Base-by-base conservation (phyloP, 2,888 invertebrate species). In the Eupeodes latifasciatus region DNA sequence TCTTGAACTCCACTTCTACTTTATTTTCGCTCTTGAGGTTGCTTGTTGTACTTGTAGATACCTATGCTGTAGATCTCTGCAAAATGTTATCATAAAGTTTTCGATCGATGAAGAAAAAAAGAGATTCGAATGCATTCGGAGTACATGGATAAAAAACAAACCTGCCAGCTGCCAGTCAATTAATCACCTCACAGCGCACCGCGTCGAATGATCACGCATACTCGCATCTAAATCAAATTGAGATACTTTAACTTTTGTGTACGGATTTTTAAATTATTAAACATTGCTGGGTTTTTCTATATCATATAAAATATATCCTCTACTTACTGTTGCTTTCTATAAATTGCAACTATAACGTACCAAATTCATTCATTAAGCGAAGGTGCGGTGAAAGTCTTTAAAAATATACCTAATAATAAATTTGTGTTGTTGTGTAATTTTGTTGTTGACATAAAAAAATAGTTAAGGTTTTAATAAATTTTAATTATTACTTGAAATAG, bases 301-400 rank as follows among this genome's bases (percentile, higher is more conserved):
- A 27, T 3, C 27, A 27, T 19, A 51, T 4, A 27, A 66, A 66
- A 62, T 40, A 51, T 5, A 27, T 62, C 19, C 14, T 61, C 19
- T n/a, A 49, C 74, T 67, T 61, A 57, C 67, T 84, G 71, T 84
- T 87, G 78, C 87, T 87, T 87, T 87, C 87, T 81, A 84, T 88
- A 81, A 71, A 19, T 55, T 55, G 53, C 67, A 66, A 66, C 79
- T 34, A 36, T 34, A 36, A 11, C 51, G n/a, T 44, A 44, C 16
- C 1, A 36, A 53, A 53, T 51, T n/a, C 27, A 69, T 53, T 16
- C 51, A 47, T 36, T 53, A 16, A 59, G 34, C 44, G 72, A 47
- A 59, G 71, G 72, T 59, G 72, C n/a, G 57, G 87, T 84, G 87
- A 88, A 88, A 88, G 87, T 88, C 61, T 72, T 59, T 47, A 59